A percentile compares a stretch with the other conserved stretches of the same genome.
Conservation (phyloP, 2,113 vertebrate genomes). For the Corvus hawaiiensis region DNA sequence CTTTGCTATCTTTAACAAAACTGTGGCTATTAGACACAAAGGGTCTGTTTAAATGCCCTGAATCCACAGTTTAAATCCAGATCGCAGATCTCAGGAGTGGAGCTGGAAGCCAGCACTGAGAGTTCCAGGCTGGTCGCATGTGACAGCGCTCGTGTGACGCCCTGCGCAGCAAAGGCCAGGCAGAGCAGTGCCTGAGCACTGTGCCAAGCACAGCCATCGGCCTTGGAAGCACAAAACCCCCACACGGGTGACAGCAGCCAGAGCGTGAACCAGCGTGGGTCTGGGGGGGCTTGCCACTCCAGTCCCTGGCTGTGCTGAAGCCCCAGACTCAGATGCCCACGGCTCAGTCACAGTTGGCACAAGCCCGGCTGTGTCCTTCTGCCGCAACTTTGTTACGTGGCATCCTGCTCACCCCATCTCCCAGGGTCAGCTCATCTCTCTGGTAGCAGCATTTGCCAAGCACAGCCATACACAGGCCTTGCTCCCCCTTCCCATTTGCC, state of each 20-base stretch:
- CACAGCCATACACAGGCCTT: accelerated
- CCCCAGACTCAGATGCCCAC: accelerated
- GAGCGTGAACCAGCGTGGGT: accelerated
- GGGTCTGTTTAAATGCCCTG: neutral
- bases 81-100: neutral
- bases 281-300: accelerated
- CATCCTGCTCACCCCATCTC: accelerated
- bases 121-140: accelerated
- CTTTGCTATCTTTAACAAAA: neutral
- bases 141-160: accelerated
- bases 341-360: accelerated
- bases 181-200: neutral
- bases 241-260: accelerated
- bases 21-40: neutral
- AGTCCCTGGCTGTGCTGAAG: neutral
- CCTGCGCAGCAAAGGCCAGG: neutral
- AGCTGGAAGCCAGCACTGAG: neutral
- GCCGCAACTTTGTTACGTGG: accelerated
- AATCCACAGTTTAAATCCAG: neutral
- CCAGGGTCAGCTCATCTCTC: neutral
- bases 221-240: neutral
- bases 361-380: neutral
- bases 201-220: accelerated
- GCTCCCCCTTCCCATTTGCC: neutral
- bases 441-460: neutral